Base-by-base conservation (phyloP, 2,113 vertebrate species). In the Pollimyrus isidori region DNA sequence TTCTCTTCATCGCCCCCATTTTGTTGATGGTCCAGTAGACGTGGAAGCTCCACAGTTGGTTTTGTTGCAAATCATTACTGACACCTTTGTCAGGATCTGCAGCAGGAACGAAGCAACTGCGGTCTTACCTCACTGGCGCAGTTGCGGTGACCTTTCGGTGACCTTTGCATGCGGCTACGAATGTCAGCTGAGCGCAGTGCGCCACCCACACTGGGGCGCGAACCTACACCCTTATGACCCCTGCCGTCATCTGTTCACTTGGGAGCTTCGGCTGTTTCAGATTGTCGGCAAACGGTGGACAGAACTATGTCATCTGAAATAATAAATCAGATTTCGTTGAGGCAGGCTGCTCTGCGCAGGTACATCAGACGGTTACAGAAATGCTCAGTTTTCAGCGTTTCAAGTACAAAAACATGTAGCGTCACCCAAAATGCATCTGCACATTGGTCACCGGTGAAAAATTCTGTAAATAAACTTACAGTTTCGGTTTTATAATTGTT, bases 41-140 rank as follows among this genome's bases (percentile, higher is more conserved):
- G 17, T 19, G 17, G 35, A 80, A 89, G 87, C 88, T 85, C 87
- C 89, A 80, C 73, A 85, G 89, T 89, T 87, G 88, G 86, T 84
- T 90, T 86, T 89, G 86, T 80, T 86, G 65, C 91, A 89, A 58
- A 89, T 84, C 89, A 82, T 87, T 89, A 83, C 89, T 91, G 91
- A 91, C 53, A 87, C 42, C 84, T 69, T 89, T 42, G 88, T 90
- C 89, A 86, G 86, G 90, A 90, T 89, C 88, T 91, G 86, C 89
- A 89, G 82, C 50, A 88, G 49, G 49, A 87, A 65, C 13, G 80
- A 35, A 91, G 89, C 83, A 50, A 21, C 45, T 26, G n/a, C 4
- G 35, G 35, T 42, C 39, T 42, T 80, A 21, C 35, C 73, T 19
- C 73, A 1, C 73, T 42, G 30, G 4, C 10, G 30, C 35, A 80